A percentile compares a stretch with the other conserved stretches of the same genome.
phyloP scores from a whole-genome alignment of 2,113 vertebrate species.

The Scomber scombrus region DNA sequence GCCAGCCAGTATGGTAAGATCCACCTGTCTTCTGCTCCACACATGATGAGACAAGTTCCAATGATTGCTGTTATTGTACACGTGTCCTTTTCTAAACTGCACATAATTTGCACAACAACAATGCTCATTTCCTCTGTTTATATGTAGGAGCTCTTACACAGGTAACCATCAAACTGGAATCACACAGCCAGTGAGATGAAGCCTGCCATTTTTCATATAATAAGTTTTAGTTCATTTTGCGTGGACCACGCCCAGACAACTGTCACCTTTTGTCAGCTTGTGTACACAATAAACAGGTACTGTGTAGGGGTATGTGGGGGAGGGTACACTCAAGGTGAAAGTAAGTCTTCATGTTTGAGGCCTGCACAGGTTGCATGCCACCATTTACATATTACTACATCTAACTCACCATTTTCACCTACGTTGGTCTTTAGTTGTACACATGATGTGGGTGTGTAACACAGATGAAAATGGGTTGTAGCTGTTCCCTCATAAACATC shows the following conservation, averaged over 20 bases:
- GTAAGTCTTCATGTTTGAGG: constrained; percentile 8
- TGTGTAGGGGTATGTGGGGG: constrained; percentile 14
- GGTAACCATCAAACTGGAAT: constrained; percentile 5
- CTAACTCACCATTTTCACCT: neutral
- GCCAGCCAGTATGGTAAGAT: neutral
- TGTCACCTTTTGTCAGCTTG: constrained; percentile 54
- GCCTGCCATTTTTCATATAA: constrained; percentile 47
- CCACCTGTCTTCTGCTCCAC: neutral
- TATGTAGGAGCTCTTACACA: neutral
- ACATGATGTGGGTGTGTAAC: neutral
- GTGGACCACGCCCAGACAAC: constrained; percentile 49
- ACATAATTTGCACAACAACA: constrained; percentile 30
- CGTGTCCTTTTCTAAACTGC: neutral
- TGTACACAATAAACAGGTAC: constrained; percentile 70
- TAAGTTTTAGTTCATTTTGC: too few relatives aligned
- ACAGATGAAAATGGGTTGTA: neutral
- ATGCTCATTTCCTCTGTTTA: constrained; percentile 52
- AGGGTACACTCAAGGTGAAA: constrained; percentile 61
- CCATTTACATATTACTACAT: neutral
- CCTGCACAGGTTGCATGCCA: neutral
- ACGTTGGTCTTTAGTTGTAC: neutral
- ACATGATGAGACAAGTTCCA: constrained; percentile 6
- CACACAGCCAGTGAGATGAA: constrained; percentile 12
- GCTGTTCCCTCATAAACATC: neutral
- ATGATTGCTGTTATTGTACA: neutral